Conservation (phyloP, 2,113 vertebrate genomes). For the Mugil cephalus region DNA sequence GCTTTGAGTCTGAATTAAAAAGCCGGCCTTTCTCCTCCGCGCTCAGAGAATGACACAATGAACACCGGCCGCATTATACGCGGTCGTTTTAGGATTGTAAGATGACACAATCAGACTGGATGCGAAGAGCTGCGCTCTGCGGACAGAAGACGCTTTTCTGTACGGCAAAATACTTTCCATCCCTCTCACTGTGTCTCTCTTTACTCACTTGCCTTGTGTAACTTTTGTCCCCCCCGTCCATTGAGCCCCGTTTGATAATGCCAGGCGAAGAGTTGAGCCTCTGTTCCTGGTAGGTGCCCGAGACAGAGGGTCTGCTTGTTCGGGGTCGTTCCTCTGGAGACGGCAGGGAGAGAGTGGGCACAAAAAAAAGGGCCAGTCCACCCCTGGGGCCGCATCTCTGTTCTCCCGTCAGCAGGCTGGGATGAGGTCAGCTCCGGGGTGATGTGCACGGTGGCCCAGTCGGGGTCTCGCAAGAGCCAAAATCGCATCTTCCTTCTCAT, state of each 20-base stretch:
- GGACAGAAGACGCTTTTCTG: constrained; percentile 79
- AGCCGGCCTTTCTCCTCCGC: background rate
- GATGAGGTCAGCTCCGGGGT: constrained; percentile 59
- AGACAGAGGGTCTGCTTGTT: constrained; percentile 73
- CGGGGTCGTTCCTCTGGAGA: constrained; percentile 42
- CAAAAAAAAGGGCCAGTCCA: constrained; percentile 52
- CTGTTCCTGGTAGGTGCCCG: constrained; percentile 49
- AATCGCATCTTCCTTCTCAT: constrained; percentile 23
- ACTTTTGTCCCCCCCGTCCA: constrained; percentile 46
- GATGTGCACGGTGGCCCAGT: constrained; percentile 21
- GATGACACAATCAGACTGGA: constrained; percentile 13
- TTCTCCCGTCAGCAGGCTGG: constrained; percentile 49
- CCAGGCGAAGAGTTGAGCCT: constrained; percentile 51
- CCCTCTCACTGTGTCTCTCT: background rate
- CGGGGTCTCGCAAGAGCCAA: constrained; percentile 17
- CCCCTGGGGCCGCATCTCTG: constrained; percentile 54
- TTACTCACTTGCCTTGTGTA: constrained; percentile 36
- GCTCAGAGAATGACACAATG: background rate
- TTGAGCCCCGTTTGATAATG: constrained; percentile 53
- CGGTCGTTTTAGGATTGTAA: background rate
- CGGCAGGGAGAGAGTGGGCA: constrained; percentile 18
- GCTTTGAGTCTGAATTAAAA: constrained; percentile 18
- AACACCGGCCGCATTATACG: background rate
- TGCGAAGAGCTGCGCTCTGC: constrained; percentile 23
- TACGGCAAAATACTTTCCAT: constrained; percentile 85